A percentile compares a stretch with the other conserved stretches of the same genome.
These are phyloP conservation scores for Chrysodeixis includens DNA, from an alignment of 2,888 invertebrate species.

Conservation along the genomic window DNA sequence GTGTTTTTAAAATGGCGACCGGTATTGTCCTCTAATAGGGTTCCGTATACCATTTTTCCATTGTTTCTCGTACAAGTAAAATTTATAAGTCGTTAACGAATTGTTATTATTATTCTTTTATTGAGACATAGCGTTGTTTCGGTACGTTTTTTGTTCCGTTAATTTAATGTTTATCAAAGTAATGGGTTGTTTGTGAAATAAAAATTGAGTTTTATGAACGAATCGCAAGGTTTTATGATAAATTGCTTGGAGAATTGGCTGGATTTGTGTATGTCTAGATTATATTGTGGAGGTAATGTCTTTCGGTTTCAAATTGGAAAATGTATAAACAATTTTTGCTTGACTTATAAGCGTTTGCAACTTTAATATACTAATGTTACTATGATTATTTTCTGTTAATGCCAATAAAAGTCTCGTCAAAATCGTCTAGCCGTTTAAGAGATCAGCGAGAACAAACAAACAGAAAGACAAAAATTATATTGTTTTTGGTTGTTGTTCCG, in stretches of 20 bases:
- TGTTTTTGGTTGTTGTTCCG: no score
- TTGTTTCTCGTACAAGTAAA: conserved; percentile 55
- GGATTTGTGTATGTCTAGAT: not conserved
- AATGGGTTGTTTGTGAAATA: conserved; percentile 43
- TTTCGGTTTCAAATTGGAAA: no score
- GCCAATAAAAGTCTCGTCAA: no score
- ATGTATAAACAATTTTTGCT: no score
- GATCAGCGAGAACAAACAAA: no score
- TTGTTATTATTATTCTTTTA: conserved; percentile 55
- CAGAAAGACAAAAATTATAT: no score
- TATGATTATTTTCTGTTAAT: no score
- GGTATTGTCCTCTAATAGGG: conserved; percentile 69
- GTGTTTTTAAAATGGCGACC: conserved; percentile 63
- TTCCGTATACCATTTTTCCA: conserved; percentile 57
- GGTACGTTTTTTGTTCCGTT: conserved; percentile 46
- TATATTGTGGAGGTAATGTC: no score
- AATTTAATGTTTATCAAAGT: conserved; percentile 51
- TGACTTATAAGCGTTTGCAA: no score
- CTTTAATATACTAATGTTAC: no score
- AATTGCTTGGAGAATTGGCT: not conserved
- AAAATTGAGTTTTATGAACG: conserved; percentile 47
- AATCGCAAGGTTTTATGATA: conserved; percentile 25
- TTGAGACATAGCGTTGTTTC: conserved; percentile 53
- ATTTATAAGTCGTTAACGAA: conserved; percentile 59
- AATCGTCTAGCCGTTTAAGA: no score